phyloP scores from a whole-genome alignment of 2,888 invertebrate species.

The Caenorhabditis macrosperma region DNA sequence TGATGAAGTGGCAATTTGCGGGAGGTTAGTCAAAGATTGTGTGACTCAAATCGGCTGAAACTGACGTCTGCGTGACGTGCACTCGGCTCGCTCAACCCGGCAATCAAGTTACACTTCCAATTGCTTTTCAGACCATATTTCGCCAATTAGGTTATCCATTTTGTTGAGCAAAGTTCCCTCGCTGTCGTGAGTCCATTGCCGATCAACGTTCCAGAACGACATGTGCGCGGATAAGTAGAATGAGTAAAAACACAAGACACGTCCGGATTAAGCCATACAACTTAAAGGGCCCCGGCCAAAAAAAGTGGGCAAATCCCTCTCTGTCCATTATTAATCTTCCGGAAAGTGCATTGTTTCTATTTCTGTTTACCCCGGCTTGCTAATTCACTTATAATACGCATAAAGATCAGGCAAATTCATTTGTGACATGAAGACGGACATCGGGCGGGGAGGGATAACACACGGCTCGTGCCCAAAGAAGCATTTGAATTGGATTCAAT shows the following conservation, averaged over 20 bases:
- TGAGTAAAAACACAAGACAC: not conserved
- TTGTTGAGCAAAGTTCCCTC: conserved; percentile 2
- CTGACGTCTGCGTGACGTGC: conserved; percentile 27
- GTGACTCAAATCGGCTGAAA: conserved; percentile 31
- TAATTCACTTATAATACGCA: conserved; percentile 22
- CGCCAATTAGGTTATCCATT: not conserved
- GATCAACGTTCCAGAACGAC: not conserved
- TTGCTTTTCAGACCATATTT: not conserved
- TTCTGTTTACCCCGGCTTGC: not conserved
- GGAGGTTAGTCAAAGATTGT: conserved; percentile 3
- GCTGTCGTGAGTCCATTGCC: not conserved
- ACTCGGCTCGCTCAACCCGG: not conserved
- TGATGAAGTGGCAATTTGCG: conserved; percentile 2
- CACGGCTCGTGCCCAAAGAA: not conserved
- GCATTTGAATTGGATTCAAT: not conserved
- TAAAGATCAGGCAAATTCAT: conserved; percentile 45
- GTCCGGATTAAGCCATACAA: conserved; percentile 1
- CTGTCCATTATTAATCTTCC: conserved; percentile 23
- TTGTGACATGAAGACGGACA: conserved; percentile 10
- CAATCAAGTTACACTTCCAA: conserved; percentile 34
- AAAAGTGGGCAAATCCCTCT: conserved; percentile 23
- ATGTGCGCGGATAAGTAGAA: not conserved
- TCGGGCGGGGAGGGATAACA: conserved; percentile 2
- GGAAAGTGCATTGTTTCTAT: conserved; percentile 53
- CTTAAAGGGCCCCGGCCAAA: conserved; percentile 9